Evolutionary conservation across 2,797 vertebrate species (phyloP).

Genomic region (Gambusia yucatana): DNA sequence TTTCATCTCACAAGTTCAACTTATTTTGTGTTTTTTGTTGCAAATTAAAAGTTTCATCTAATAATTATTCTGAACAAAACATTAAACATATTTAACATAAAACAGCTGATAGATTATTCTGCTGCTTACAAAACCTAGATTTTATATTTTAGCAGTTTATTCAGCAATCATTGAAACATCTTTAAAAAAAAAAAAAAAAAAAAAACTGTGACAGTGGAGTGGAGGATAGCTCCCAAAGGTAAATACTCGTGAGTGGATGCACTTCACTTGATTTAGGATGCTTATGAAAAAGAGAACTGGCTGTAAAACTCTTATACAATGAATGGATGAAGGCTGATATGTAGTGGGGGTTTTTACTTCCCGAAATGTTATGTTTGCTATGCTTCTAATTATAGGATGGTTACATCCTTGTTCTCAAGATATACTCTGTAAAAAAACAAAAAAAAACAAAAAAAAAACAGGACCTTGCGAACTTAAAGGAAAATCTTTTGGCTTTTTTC

Average conservation of each 20-base stretch:
- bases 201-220: conserved; percentile 6
- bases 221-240: conserved; percentile 1
- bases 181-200: no score
- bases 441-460: neutral
- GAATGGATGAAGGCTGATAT: conserved; percentile 7
- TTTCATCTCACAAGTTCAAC: neutral
- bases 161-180: neutral
- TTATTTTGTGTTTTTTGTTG: neutral
- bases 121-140: neutral
- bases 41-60: neutral
- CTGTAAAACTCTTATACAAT: conserved; percentile 31
- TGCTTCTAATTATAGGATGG: conserved; percentile 20
- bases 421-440: neutral
- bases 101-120: neutral
- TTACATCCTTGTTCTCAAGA: conserved; percentile 11
- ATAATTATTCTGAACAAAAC: neutral
- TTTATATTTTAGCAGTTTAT: neutral
- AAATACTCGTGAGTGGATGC: conserved; percentile 28
- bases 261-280: conserved; percentile 44
- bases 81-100: neutral
- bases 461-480: neutral
- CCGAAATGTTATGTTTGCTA: conserved; percentile 26
- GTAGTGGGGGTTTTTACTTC: conserved; percentile 31
- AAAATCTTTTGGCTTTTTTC: neutral
- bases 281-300: conserved; percentile 58